Evolutionary conservation across 2,888 invertebrate genomes (phyloP).

Genomic region (Periphyllus acericola): DNA sequence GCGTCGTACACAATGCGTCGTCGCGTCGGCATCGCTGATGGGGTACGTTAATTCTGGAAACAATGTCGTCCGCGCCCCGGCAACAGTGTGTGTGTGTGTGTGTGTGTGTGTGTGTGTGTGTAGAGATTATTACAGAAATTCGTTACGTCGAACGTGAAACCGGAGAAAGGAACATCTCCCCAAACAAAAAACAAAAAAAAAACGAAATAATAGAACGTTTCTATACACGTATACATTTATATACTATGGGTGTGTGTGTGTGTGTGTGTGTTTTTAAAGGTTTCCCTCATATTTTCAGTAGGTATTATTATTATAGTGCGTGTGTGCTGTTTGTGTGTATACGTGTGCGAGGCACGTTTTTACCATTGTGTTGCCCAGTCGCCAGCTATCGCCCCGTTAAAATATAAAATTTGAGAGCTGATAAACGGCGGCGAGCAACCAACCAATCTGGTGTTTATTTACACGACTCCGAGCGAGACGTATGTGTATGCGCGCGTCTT

Average conservation of each 20-base stretch:
- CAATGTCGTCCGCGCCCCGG: conserved; percentile 55
- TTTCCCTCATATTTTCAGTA: conserved; percentile 32
- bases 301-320: neutral
- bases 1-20: conserved; percentile 19
- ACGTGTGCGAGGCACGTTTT: conserved; percentile 15
- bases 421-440: conserved; percentile 28
- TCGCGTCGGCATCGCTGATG: conserved; percentile 40
- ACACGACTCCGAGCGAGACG: neutral
- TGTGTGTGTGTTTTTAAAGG: conserved; percentile 42
- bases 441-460: neutral
- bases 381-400: neutral
- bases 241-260: neutral
- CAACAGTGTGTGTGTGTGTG: neutral
- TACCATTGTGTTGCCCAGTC: conserved; percentile 17
- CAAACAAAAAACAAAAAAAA: conserved; percentile 39
- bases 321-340: neutral
- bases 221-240: neutral
- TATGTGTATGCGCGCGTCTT: neutral
- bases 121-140: conserved; percentile 59
- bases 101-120: conserved; percentile 27
- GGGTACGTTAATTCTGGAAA: conserved; percentile 61
- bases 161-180: conserved; percentile 61
- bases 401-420: conserved; percentile 33
- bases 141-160: conserved; percentile 60
- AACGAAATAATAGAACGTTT: conserved; percentile 52